These are phyloP conservation scores for Hippocampus mohnikei DNA, from an alignment of 2,113 vertebrate genomes.

Conservation along the genomic window DNA sequence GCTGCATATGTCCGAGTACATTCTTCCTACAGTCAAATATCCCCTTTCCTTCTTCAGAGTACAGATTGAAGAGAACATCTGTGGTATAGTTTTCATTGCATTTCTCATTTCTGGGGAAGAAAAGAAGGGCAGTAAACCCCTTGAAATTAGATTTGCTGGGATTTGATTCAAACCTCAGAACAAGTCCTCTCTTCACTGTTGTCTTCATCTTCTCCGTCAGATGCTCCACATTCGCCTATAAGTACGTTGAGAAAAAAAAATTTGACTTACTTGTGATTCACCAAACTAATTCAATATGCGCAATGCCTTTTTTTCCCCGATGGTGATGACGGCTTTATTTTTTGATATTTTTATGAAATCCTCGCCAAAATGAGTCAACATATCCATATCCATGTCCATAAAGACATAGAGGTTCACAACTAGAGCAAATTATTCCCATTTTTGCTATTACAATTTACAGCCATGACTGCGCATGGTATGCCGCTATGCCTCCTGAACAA, in stretches of 20 bases:
- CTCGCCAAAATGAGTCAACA: neutral
- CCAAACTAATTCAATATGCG: neutral
- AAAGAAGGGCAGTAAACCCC: neutral
- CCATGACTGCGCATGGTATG: no score
- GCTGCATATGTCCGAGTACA: conserved; percentile 91
- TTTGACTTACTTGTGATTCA: neutral
- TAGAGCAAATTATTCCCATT: no score
- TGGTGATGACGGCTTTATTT: neutral
- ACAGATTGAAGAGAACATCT: conserved; percentile 88
- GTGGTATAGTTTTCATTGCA: conserved; percentile 85
- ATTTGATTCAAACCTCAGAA: conserved; percentile 76
- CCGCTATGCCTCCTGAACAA: no score
- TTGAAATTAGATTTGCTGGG: neutral
- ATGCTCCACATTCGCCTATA: conserved; percentile 83
- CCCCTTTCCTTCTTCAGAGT: conserved; percentile 87
- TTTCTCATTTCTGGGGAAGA: conserved; percentile 77
- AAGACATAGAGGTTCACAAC: no score
- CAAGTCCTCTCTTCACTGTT: conserved; percentile 86
- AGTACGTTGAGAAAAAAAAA: conserved; percentile 11
- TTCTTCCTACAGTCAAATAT: conserved; percentile 90
- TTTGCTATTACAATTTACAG: no score
- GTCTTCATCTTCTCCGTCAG: conserved; percentile 91
- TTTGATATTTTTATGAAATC: neutral
- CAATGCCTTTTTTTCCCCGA: neutral
- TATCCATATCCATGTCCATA: neutral